phyloP scores from a whole-genome alignment of 2,797 vertebrate genomes.

The Dipus sagitta region DNA sequence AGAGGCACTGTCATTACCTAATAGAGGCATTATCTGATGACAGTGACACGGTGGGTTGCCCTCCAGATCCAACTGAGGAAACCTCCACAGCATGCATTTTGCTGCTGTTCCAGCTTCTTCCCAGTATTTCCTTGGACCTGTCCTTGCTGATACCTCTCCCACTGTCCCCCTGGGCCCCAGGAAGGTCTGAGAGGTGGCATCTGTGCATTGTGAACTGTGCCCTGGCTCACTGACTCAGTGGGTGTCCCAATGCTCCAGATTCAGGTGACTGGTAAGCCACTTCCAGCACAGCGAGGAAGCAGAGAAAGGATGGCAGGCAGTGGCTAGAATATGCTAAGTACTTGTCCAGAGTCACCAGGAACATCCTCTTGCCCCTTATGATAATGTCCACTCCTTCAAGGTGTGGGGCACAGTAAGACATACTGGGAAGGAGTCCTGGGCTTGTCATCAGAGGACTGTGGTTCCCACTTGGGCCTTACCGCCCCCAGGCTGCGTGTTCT shows the following conservation, averaged over 20 bases:
- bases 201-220: neutral
- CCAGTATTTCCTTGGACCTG: neutral
- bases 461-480: neutral
- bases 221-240: neutral
- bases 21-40: neutral
- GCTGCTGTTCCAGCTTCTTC: neutral
- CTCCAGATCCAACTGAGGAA: neutral
- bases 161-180: neutral
- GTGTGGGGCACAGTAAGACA: neutral
- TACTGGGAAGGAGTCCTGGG: neutral
- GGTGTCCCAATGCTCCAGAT: neutral
- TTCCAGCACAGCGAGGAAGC: neutral
- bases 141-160: neutral
- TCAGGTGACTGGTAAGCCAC: neutral
- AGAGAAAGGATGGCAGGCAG: neutral
- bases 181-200: neutral
- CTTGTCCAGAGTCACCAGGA: neutral
- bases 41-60: neutral
- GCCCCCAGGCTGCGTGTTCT: neutral
- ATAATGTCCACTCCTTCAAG: neutral
- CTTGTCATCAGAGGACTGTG: neutral
- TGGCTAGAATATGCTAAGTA: neutral
- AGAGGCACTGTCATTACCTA: neutral
- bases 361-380: neutral
- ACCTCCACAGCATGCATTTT: neutral